Evolutionary conservation across 2,113 vertebrate genomes (phyloP), one percentile per base, ranked within the genome.

Genomic region (Sebastes fasciatus): DNA sequence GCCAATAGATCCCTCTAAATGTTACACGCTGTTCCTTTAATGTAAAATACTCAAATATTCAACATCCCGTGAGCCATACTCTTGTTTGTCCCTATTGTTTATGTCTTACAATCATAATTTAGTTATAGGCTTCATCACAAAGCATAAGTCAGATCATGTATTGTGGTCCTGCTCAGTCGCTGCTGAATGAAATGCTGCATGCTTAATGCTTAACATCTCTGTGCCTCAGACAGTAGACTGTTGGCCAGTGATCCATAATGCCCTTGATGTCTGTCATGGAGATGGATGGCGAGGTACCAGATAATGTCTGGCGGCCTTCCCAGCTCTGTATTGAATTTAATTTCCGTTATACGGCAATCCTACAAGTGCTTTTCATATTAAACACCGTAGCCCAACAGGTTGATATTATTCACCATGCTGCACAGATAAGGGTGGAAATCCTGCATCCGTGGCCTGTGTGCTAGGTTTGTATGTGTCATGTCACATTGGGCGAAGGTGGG

Each of bases 281-380:
- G 84, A 83, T 82, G 73, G 61, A 87, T 80, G 48, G 76, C 67
- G 67, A 17, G 17, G 42, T 51, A 82, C 70, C 72, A 70, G 78
- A 87, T 63, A 55, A 77, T 23, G 34, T 68, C 69, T 90, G 90
- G 88, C 79, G 55, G 46, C 70, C n/a, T 65, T 80, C 86, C 84
- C 80, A 81, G 75, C 26, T 49, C 70, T 74, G 73, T 69, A 49
- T 84, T 63, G 34, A 84, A 84, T 88, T 80, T 7, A 81, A 76
- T 67, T 81, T 52, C 72, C 34, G 8, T 55, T 87, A 80, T 74
- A 42, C 66, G 34, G 62, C 66, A 58, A 57, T 79, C 64, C 73
- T 45, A 23, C 54, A 82, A 80, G 54, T 74, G 58, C 85, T 61
- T 79, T 74, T 77, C 65, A 71, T 65, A 46, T 48, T 46, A 67